Evolutionary conservation across 2,888 invertebrate species (phyloP), one percentile per base, ranked within the genome.

Genomic region (Cheilosia impressa): DNA sequence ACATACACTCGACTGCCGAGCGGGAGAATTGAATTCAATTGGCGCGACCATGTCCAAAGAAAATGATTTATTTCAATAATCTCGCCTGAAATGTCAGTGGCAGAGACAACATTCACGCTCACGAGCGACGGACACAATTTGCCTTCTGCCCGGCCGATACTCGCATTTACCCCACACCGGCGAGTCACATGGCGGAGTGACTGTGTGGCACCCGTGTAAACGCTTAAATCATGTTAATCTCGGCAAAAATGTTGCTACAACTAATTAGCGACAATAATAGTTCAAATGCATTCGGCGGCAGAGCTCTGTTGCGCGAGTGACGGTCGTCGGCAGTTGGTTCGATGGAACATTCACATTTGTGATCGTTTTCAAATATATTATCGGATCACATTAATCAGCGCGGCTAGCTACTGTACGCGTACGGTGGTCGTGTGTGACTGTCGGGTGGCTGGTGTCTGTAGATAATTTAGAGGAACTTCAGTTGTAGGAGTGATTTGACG

Each of bases 241-340:
- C 60, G 34, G 65, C 80, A 84, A 84, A 84, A 69, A 84, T 84
- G 75, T 84, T 84, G 69, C 75, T 79, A 55, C 75, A 80, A 80
- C 80, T 84, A 84, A 84, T 84, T 84, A 80, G 80, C 75, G 80
- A 66, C 80, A 84, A 80, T 84, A 80, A 84, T 80, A 80, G 80
- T 60, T 38, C 65, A 62, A 50, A 78, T 41, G 55, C 65, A 68
- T 52, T 62, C 43, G 52, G 24, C 22, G 71, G 57, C 43, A 17
- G 31, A 45, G 45, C n/a, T 19, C n/a, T 19, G 53, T 7, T 22
- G 38, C 15, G 5, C 15, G 13, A 47, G 24, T 50, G 31, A 24
- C n/a, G 24, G 38, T 55, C 53, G 19, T 38, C 38, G 73, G 34
- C 57, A 27, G 63, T 45, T 34, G 34, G 57, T 66, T 55, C 22